phyloP scores from a whole-genome alignment of 2,888 invertebrate genomes.

The Pandemis corylana region DNA sequence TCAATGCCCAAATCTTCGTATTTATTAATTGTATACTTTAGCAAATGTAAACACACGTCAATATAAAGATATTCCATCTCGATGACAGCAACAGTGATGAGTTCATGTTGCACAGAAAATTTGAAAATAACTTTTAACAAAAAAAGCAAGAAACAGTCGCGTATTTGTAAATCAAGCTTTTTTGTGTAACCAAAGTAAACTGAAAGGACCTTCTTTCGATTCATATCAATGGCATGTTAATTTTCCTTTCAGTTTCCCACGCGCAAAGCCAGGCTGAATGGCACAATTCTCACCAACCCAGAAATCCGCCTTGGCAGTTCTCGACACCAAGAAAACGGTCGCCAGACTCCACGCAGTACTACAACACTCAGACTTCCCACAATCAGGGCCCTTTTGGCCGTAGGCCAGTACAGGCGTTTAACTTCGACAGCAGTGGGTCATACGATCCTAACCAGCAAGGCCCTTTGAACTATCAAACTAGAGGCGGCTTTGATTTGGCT shows the following conservation, averaged over 20 bases:
- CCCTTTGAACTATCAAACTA: constrained; percentile 23
- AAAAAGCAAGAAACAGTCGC: no score
- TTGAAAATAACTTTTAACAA: no score
- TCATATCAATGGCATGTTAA: background rate
- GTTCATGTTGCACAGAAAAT: no score
- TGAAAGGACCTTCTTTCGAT: no score
- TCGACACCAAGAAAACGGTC: constrained; percentile 76
- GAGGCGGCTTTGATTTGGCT: constrained; percentile 29
- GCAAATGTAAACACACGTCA: background rate
- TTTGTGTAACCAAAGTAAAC: no score
- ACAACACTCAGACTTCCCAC: constrained; percentile 46
- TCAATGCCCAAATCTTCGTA: constrained; percentile 53
- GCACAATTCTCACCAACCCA: constrained; percentile 63
- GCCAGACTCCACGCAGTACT: constrained; percentile 56
- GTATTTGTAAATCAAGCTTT: no score
- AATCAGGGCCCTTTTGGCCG: constrained; percentile 45
- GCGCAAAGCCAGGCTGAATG: constrained; percentile 64
- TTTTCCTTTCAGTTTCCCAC: constrained; percentile 66
- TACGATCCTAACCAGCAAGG: constrained; percentile 19
- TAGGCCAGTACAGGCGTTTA: constrained; percentile 40
- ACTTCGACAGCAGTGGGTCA: constrained; percentile 45
- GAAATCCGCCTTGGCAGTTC: constrained; percentile 75
- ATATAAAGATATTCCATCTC: no score
- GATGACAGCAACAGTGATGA: background rate
- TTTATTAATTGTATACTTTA: background rate